phyloP scores from a whole-genome alignment of 2,797 vertebrate genomes.

The Gobionotothen gibberifrons region DNA sequence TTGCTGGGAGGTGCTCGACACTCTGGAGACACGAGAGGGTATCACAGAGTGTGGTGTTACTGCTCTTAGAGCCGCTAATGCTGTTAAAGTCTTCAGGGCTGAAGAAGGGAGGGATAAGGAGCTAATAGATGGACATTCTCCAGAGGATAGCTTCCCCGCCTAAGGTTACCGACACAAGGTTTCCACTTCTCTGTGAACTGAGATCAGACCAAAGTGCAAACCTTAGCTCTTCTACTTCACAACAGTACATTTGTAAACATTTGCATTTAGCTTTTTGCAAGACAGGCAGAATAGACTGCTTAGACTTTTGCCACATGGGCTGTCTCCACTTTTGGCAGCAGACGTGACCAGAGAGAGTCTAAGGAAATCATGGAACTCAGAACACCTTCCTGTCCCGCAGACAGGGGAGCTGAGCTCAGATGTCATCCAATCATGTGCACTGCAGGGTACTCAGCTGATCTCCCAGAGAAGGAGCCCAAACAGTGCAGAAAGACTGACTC shows the following conservation, averaged over 20 bases:
- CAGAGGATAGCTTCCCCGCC: conserved; percentile 48
- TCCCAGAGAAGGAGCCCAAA: conserved; percentile 16
- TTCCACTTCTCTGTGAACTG: conserved; percentile 42
- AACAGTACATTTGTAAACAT: conserved; percentile 37
- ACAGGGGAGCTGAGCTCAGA: conserved; percentile 52
- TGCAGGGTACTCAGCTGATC: conserved; percentile 38
- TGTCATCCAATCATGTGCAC: conserved; percentile 59
- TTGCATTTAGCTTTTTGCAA: conserved; percentile 21
- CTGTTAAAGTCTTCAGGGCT: conserved; percentile 62
- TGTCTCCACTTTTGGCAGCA: conserved; percentile 22
- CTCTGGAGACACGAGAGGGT: conserved; percentile 50
- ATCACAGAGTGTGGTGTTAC: conserved; percentile 53
- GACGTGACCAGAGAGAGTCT: conserved; percentile 13
- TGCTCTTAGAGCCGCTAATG: conserved; percentile 63
- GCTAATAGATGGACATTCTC: conserved; percentile 67
- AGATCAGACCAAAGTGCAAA: conserved; percentile 26
- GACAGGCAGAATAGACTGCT: conserved; percentile 14
- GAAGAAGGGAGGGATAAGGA: conserved; percentile 55
- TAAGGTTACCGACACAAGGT: conserved; percentile 56
- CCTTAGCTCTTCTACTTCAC: conserved; percentile 13
- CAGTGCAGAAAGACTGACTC: conserved; percentile 8
- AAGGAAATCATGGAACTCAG: conserved; percentile 27
- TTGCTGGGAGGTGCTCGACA: conserved; percentile 49
- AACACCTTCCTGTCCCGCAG: conserved; percentile 28
- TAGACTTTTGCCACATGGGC: conserved; percentile 12